phyloP scores from a whole-genome alignment of 2,888 invertebrate genomes.

The Nomada fabriciana region DNA sequence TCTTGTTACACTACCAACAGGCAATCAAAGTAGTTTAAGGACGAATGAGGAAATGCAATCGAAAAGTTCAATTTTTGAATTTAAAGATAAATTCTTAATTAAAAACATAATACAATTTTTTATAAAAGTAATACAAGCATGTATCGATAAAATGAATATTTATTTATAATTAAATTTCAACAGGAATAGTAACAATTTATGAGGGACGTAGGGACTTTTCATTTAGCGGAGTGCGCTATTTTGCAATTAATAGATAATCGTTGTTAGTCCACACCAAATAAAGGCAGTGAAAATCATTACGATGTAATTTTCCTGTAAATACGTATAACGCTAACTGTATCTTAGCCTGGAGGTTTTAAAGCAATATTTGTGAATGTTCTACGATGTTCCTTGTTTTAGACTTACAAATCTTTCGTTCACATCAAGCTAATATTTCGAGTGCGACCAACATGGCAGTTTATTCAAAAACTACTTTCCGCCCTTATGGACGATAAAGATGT shows the following conservation, averaged over 20 bases:
- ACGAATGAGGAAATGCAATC: no score
- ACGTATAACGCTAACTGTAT: constrained; percentile 11
- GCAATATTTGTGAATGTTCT: constrained; percentile 3
- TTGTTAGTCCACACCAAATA: constrained; percentile 25
- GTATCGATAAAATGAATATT: neutral
- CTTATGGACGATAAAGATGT: constrained; percentile 54
- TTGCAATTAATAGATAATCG: constrained; percentile 27
- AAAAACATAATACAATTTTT: neutral
- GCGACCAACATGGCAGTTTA: constrained; percentile 62
- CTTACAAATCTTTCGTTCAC: constrained; percentile 16
- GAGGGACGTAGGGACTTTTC: constrained; percentile 37
- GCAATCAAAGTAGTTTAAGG: neutral
- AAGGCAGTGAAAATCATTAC: constrained; percentile 24
- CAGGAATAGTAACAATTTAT: neutral
- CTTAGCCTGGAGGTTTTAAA: constrained; percentile 8
- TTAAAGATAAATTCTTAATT: neutral
- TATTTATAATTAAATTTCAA: neutral
- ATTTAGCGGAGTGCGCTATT: constrained; percentile 25
- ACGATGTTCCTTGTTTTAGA: constrained; percentile 25
- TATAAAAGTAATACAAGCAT: neutral
- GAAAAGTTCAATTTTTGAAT: neutral
- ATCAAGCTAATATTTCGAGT: constrained; percentile 27
- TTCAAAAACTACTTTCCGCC: constrained; percentile 54
- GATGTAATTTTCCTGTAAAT: constrained; percentile 18
- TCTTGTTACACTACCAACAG: neutral